Base-by-base conservation (phyloP, 2,888 invertebrate species). In the Altica lythri region DNA sequence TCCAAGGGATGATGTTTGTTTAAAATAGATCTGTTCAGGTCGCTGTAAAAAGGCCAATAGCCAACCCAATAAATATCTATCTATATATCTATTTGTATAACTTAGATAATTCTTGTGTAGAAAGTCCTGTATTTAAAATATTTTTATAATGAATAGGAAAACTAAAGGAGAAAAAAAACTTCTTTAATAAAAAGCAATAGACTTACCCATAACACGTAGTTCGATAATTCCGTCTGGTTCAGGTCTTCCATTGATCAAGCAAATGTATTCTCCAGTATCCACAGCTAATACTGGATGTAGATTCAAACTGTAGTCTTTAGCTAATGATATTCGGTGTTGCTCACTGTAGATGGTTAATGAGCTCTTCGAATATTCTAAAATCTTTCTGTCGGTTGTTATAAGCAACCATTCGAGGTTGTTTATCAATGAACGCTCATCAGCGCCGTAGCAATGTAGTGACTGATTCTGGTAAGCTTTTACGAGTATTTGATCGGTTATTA, bases 241-340 rank as follows among this genome's bases (percentile, higher is more conserved):
- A 53, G 83, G 83, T 37, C 86, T 79, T 72, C 82, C 84, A 76
- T 87, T 87, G 66, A 86, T 84, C 62, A 86, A 78, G 67, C 86
- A 87, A 64, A 82, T 80, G 71, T 87, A 87, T 68, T 85, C 83
- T 32, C 83, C 84, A 62, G 82, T 84, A 73, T 86, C 86, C 54
- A 79, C 77, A 34, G 85, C 83, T 60, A 78, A 72, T 5, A 84
- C 83, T 40, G 86, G 86, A 66, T 80, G 80, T 69, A 86, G 83
- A 61, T 80, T 80, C 60, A 87, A 77, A 16, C 82, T 82, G 69
- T 83, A 86, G 66, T 83, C 82, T 63, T 81, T 77, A 54, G 81
- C 75, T 52, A 86, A 78, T 58, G 83, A 80, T 62, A 86, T 80
- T 69, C 82, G 77, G 65, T 79, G 75, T 40, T 75, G 78, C 62